Conservation (phyloP, 2,888 invertebrate species). For the Aspidiotus destructor region DNA sequence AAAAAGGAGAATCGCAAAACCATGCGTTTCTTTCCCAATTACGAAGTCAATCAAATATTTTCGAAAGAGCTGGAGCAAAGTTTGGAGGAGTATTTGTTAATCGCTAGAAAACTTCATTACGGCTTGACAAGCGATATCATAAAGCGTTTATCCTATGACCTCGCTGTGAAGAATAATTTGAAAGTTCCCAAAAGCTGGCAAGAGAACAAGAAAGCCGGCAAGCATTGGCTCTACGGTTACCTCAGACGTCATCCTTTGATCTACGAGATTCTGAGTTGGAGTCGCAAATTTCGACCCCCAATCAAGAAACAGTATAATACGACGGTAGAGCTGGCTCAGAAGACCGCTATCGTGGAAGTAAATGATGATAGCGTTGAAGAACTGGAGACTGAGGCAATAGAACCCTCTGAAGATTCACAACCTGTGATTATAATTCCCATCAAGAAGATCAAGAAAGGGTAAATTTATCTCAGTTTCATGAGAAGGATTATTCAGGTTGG, state of each 20-base stretch:
- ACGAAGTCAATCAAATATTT: conserved; percentile 12
- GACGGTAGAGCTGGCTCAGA: background rate
- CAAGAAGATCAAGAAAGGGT: background rate
- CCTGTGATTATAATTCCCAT: background rate
- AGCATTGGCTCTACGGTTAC: conserved; percentile 11
- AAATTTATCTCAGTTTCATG: background rate
- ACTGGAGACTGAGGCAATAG: background rate
- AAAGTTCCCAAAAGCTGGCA: conserved; percentile 12
- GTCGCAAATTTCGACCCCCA: conserved; percentile 7
- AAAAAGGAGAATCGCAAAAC: background rate
- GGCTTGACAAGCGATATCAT: conserved; percentile 7
- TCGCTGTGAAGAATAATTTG: conserved; percentile 6
- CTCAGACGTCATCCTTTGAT: conserved; percentile 4
- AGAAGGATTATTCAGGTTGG: no score
- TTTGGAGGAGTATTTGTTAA: conserved; percentile 1
- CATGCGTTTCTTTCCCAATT: conserved; percentile 6
- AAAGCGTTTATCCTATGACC: background rate
- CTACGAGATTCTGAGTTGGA: conserved; percentile 6
- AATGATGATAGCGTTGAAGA: background rate
- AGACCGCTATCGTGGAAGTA: background rate
- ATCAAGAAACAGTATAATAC: conserved; percentile 10
- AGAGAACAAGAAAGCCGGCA: conserved; percentile 8
- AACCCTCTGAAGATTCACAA: background rate
- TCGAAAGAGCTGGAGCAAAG: conserved; percentile 4
- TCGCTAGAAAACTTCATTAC: conserved; percentile 3